Base-by-base conservation (phyloP, 2,888 invertebrate species). In the Nemapogon koenigi region DNA sequence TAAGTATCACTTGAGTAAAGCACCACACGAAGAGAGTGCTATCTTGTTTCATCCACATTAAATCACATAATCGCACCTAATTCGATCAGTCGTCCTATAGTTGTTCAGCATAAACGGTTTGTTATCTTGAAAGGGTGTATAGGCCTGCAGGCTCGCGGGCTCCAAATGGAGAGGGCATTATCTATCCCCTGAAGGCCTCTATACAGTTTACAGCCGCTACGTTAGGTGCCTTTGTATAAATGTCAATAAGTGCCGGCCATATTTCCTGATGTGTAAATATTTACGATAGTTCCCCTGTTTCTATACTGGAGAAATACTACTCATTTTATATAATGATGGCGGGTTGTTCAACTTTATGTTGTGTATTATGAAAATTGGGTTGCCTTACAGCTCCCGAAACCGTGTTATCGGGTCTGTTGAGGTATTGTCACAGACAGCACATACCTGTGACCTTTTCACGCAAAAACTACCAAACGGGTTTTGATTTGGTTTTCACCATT, bases 161-260 rank as follows among this genome's bases (percentile, higher is more conserved):
- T 52, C 51, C 49, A 57, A 58, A 62, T 52, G 55, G 50, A 56
- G 53, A 53, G 52, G 53, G 56, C 55, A 62, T 66, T 63, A 64
- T 60, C 57, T 54, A 49, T 40, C 43, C 61, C 60, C 60, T 49
- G 41, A 47, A 55, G 60, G 44, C 57, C 52, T 48, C 47, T 43
- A 48, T 51, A 47, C 47, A 52, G 45, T 28, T 22, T 29, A 38
- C 25, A 31, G 38, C 8, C 35, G 13, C 35, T 22, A 22, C 14
- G n/a, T 18, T 11, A 22, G 22, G 13, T 19, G n/a, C 22, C 35
- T 11, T 16, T 19, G 14, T 35, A 8, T 19, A 11, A 18, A 35
- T 18, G 35, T 18, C 35, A 35, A 35, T 35, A 35, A 19, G 11
- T 13, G 35, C n/a, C 19, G 6, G 7, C 22, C 35, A 19, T 19